Evolutionary conservation across 2,888 invertebrate genomes (phyloP).

Genomic region (Agrotis ipsilon): DNA sequence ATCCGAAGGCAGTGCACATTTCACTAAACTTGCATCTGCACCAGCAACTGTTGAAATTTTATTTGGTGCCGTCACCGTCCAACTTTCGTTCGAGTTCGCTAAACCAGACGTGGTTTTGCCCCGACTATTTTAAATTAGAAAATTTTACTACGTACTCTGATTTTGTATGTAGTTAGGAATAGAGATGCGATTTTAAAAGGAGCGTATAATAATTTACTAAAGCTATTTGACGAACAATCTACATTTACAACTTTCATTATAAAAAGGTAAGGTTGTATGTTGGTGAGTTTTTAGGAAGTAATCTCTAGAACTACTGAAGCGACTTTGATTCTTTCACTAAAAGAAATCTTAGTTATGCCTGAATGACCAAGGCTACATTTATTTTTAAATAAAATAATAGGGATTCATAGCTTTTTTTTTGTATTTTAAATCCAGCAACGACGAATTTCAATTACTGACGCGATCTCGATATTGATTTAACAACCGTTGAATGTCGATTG

Average conservation of each 20-base stretch:
- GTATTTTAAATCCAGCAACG: not conserved
- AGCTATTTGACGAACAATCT: not conserved
- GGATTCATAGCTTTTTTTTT: not conserved
- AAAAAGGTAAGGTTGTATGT: too few species aligned
- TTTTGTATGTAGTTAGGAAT: constrained; percentile 53
- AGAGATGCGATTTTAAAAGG: constrained; percentile 1
- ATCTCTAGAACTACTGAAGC: too few species aligned
- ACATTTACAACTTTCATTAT: too few species aligned
- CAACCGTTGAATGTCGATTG: not conserved
- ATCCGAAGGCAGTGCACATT: constrained; percentile 68
- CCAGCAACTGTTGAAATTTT: constrained; percentile 74
- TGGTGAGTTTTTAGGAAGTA: too few species aligned
- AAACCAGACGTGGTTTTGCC: constrained; percentile 62
- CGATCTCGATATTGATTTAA: not conserved
- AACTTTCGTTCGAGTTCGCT: constrained; percentile 68
- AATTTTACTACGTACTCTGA: constrained; percentile 64
- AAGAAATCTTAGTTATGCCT: too few species aligned
- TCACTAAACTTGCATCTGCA: constrained; percentile 64
- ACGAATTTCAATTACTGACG: too few species aligned
- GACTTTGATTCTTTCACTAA: too few species aligned
- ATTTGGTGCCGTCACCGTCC: constrained; percentile 68
- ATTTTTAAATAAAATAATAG: too few species aligned
- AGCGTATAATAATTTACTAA: not conserved
- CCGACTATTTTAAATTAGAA: constrained; percentile 74
- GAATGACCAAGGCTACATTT: too few species aligned